These are phyloP conservation scores for Propithecus coquereli DNA, from an alignment of 2,113 vertebrate species.

Conservation along the genomic window DNA sequence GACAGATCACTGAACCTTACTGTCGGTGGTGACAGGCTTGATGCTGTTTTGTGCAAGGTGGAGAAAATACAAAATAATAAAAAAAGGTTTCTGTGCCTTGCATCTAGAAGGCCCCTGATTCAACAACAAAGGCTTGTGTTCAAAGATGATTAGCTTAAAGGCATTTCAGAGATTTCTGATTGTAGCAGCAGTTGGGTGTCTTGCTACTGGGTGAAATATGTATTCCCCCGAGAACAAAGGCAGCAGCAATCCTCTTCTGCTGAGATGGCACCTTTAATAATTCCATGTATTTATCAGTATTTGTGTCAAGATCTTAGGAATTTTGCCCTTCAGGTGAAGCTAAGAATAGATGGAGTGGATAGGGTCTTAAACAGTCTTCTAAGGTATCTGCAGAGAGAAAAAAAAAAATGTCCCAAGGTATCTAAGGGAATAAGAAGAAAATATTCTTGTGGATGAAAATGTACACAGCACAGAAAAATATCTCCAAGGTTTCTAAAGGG, in stretches of 20 bases:
- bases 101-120: conserved; percentile 81
- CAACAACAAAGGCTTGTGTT: conserved; percentile 85
- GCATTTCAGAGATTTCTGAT: conserved; percentile 84
- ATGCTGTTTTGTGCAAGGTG: conserved; percentile 86
- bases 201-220: conserved; percentile 85
- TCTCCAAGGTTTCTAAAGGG: conserved; percentile 65
- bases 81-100: conserved; percentile 79
- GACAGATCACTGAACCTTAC: conserved; percentile 95
- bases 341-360: conserved; percentile 78
- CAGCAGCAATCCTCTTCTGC: conserved; percentile 79
- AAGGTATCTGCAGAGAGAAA: conserved; percentile 72
- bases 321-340: conserved; percentile 84
- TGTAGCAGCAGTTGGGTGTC: conserved; percentile 82
- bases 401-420: conserved; percentile 78
- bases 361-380: conserved; percentile 78
- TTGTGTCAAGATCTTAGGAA: conserved; percentile 84
- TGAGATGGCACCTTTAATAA: conserved; percentile 87
- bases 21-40: conserved; percentile 89
- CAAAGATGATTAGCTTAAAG: conserved; percentile 87
- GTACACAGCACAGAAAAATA: conserved; percentile 78
- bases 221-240: conserved; percentile 86
- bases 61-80: conserved; percentile 66
- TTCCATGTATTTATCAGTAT: conserved; percentile 86
- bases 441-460: conserved; percentile 73
- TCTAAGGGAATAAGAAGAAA: conserved; percentile 75